These are phyloP conservation scores for Drosophila gaucha DNA, from an alignment of 2,888 invertebrate genomes.

Conservation along the genomic window DNA sequence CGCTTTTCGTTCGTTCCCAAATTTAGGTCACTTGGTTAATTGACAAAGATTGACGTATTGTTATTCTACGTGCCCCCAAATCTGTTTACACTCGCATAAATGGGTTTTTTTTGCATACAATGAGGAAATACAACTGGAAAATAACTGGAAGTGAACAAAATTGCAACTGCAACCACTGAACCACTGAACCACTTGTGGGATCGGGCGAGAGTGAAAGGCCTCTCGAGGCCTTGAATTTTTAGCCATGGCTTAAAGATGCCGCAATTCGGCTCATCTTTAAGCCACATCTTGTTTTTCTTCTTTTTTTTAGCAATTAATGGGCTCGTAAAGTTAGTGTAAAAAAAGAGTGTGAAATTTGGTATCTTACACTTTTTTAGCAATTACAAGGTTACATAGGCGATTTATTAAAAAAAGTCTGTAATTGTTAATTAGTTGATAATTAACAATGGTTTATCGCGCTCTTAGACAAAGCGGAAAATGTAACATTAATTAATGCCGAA, in stretches of 20 bases:
- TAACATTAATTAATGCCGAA: conserved; percentile 1
- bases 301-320: conserved; percentile 23
- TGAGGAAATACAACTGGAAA: conserved; percentile 66
- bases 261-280: conserved; percentile 13
- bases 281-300: conserved; percentile 5
- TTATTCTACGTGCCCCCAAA: conserved; percentile 69
- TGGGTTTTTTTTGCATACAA: conserved; percentile 62
- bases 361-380: conserved; percentile 3
- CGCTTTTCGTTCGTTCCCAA: conserved; percentile 37
- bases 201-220: conserved; percentile 42
- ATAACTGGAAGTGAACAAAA: conserved; percentile 42
- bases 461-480: background rate
- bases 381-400: conserved; percentile 50
- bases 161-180: conserved; percentile 26
- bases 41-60: conserved; percentile 80
- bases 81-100: conserved; percentile 59
- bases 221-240: conserved; percentile 36
- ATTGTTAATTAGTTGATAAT: conserved; percentile 15
- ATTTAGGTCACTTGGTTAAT: conserved; percentile 78
- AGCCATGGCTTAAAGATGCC: conserved; percentile 14
- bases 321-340: conserved; percentile 17
- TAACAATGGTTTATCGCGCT: conserved; percentile 14
- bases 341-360: conserved; percentile 28
- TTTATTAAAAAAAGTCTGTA: background rate
- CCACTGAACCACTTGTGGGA: background rate